Conservation (phyloP, 92 coral and sea anemone genomes). For the Palythoa grandis region DNA sequence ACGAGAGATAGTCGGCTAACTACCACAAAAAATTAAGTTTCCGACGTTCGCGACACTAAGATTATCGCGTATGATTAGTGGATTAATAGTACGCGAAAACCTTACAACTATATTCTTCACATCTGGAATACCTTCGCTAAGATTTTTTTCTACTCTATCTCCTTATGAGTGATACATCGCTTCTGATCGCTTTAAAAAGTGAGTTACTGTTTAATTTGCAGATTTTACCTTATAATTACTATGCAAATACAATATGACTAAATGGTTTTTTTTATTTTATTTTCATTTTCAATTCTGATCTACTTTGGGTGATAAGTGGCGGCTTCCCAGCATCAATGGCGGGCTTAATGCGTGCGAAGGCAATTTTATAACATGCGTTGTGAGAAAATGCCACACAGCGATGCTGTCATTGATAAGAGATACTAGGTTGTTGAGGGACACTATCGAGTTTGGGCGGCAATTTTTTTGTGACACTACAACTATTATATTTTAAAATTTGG, state of each 20-base stretch:
- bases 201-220: not conserved
- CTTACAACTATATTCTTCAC: not conserved
- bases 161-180: not conserved
- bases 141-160: not conserved
- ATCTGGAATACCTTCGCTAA: not conserved
- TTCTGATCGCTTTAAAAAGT: not conserved
- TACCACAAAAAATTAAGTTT: not conserved
- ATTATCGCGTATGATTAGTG: slow-evolving; percentile 25
- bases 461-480: too few relatives aligned
- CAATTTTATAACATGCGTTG: too few relatives aligned
- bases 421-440: too few relatives aligned
- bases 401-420: not conserved
- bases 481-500: too few relatives aligned
- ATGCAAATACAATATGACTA: too few relatives aligned
- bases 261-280: not conserved
- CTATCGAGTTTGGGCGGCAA: too few relatives aligned
- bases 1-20: not conserved
- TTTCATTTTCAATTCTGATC: too few relatives aligned
- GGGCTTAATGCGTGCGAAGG: too few relatives aligned
- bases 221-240: not conserved
- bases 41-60: slow-evolving; percentile 18
- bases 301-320: too few relatives aligned
- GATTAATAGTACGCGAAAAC: not conserved
- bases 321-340: not conserved
- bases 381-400: too few relatives aligned